phyloP scores from a whole-genome alignment of 2,797 vertebrate species.

The Lacerta bilineata region DNA sequence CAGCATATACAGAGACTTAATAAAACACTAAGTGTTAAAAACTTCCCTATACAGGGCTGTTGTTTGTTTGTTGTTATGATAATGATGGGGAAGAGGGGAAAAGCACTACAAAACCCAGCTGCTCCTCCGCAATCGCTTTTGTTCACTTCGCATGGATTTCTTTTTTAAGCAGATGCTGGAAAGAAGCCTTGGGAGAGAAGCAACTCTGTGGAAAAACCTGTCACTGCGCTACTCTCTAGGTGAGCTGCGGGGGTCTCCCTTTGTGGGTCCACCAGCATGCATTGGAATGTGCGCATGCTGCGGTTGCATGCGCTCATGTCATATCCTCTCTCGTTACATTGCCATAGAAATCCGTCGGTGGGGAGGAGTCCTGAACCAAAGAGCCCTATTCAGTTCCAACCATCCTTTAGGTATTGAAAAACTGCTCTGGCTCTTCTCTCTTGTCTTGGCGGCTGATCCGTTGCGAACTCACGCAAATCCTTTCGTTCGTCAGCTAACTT shows the following conservation, averaged over 20 bases:
- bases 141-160: not conserved
- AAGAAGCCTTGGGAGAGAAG: slow-evolving; percentile 99
- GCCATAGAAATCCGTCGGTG: slow-evolving; percentile 83
- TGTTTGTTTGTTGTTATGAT: too few species aligned
- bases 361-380: slow-evolving; percentile 86
- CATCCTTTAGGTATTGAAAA: slow-evolving; percentile 84
- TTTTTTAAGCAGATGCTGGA: slow-evolving; percentile 85
- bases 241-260: slow-evolving; percentile 71
- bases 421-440: slow-evolving; percentile 50
- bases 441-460: slow-evolving; percentile 66
- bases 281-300: slow-evolving; percentile 32
- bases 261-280: not conserved
- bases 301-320: slow-evolving; percentile 61
- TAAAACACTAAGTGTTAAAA: too few species aligned
- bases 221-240: slow-evolving; percentile 92
- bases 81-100: too few species aligned
- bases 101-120: not conserved
- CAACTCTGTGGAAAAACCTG: slow-evolving; percentile 95
- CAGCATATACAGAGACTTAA: too few species aligned
- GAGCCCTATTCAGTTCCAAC: slow-evolving; percentile 84
- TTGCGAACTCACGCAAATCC: slow-evolving; percentile 52
- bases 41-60: too few species aligned
- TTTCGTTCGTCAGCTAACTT: slow-evolving; percentile 13
- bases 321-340: slow-evolving; percentile 81
- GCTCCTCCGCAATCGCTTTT: not conserved